Conservation (phyloP, 2,797 vertebrate species). For the Galagoides demidoff region DNA sequence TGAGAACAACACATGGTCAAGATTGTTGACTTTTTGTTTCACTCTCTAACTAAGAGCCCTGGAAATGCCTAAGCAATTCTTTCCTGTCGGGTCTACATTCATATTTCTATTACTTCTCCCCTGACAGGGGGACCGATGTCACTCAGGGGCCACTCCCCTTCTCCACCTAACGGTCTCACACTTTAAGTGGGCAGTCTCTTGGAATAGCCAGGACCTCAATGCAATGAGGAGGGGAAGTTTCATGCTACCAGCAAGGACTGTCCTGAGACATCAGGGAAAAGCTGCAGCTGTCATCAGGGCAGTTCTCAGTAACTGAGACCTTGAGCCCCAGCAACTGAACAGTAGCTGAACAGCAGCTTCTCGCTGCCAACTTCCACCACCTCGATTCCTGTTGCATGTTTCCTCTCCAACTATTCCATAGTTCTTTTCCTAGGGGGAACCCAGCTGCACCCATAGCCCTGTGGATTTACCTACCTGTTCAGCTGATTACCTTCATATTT, state of each 20-base stretch:
- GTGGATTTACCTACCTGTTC: neutral
- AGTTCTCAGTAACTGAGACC: neutral
- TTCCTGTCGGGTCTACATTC: neutral
- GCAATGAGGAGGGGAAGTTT: conserved; percentile 49
- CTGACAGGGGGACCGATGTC: neutral
- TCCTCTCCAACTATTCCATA: neutral
- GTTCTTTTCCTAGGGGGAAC: neutral
- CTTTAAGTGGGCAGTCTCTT: neutral
- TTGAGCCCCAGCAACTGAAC: neutral
- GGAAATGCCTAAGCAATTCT: neutral
- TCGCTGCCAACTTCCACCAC: neutral
- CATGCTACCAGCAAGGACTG: neutral
- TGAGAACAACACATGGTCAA: conserved; percentile 54
- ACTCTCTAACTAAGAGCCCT: neutral
- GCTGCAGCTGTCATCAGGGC: neutral
- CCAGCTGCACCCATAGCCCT: neutral
- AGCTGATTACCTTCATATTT: neutral
- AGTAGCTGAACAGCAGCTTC: neutral
- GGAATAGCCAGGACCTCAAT: conserved; percentile 3
- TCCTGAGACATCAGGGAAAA: neutral
- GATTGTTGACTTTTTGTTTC: neutral
- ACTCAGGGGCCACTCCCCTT: neutral
- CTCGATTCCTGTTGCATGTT: neutral
- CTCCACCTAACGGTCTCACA: neutral
- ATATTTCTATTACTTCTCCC: conserved; percentile 9